Conservation (phyloP, 1,140 invertebrate genomes). For the Drosophila aff. region DNA sequence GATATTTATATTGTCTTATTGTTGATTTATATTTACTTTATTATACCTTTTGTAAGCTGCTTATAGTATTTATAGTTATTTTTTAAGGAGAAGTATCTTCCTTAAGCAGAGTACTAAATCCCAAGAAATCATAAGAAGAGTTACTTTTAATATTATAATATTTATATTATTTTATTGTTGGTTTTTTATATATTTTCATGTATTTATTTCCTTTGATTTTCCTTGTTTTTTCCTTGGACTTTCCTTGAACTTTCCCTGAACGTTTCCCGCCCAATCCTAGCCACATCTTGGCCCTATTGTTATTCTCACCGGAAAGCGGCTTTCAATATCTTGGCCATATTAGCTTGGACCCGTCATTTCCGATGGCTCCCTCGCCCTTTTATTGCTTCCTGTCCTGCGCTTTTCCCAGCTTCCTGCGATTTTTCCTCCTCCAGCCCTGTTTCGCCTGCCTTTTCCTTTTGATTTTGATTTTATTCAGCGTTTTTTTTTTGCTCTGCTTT, state of each 20-base stretch:
- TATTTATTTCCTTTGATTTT: no score
- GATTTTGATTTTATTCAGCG: conserved; percentile 4
- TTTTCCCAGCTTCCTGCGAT: conserved; percentile 61
- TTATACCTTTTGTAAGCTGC: not conserved
- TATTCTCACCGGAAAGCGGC: conserved; percentile 47
- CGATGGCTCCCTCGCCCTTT: conserved; percentile 40
- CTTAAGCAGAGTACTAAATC: no score
- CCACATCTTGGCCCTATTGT: conserved; percentile 34
- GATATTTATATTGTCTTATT: not conserved
- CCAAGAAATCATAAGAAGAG: no score
- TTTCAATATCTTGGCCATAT: conserved; percentile 62
- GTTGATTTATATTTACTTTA: not conserved
- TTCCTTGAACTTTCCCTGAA: not conserved
- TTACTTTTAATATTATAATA: no score
- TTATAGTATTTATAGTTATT: no score
- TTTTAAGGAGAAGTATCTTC: no score
- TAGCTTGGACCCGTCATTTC: conserved; percentile 19
- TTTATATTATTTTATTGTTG: no score
- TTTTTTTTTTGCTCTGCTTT: conserved; percentile 12
- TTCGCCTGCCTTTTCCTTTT: not conserved
- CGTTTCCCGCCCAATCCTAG: no score
- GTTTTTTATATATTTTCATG: no score
- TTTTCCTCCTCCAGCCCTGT: not conserved
- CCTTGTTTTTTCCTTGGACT: no score
- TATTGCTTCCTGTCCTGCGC: conserved; percentile 73